Percentiles rank a stretch among this genome's conserved stretches.
Conservation (phyloP, 2,888 invertebrate species). For the Folsomia manolachei region DNA sequence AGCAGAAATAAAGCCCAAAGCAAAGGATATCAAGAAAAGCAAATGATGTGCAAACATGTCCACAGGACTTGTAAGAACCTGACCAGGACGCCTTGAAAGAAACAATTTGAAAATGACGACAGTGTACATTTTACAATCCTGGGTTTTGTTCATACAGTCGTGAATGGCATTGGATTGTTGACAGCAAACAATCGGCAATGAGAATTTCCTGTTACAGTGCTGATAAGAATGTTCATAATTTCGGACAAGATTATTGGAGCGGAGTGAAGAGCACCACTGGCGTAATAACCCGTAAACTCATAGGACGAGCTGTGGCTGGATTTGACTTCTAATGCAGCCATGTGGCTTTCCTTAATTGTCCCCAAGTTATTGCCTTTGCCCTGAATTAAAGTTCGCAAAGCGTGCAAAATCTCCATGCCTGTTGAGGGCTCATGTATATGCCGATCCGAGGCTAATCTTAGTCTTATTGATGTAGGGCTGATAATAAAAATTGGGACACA, state of each 20-base stretch:
- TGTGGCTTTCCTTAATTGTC: constrained; percentile 29
- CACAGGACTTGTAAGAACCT: constrained; percentile 20
- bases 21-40: constrained; percentile 34
- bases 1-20: constrained; percentile 27
- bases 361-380: not conserved
- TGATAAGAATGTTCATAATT: constrained; percentile 32
- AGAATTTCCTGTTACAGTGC: constrained; percentile 16
- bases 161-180: constrained; percentile 35
- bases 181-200: not conserved
- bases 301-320: not conserved
- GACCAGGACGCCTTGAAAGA: constrained; percentile 9
- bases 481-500: too few relatives aligned
- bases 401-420: constrained; percentile 22
- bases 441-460: not conserved
- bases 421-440: not conserved
- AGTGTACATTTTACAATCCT: not conserved
- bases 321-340: constrained; percentile 38
- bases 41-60: constrained; percentile 29
- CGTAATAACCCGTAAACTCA: constrained; percentile 34
- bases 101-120: not conserved
- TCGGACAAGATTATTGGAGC: constrained; percentile 32
- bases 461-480: not conserved
- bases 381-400: constrained; percentile 16
- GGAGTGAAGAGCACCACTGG: constrained; percentile 40
- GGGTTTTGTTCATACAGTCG: constrained; percentile 25